These are phyloP conservation scores for Datnioides undecimradiatus DNA, from an alignment of 2,113 vertebrate species.

Conservation along the genomic window DNA sequence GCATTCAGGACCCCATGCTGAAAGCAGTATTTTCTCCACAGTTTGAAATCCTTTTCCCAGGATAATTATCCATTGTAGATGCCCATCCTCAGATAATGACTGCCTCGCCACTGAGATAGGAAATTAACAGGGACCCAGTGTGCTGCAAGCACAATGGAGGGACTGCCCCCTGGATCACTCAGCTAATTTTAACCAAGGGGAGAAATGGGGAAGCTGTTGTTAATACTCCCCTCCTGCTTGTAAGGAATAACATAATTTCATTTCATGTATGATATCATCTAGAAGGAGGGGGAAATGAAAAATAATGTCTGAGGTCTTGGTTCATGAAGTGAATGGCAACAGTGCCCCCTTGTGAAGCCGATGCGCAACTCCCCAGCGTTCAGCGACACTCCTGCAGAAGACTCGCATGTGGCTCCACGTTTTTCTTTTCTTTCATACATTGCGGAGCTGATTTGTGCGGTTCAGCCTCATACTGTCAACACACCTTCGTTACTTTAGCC, in stretches of 20 bases:
- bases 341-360: slow-evolving; percentile 83
- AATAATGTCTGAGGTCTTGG: slow-evolving; percentile 30
- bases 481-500: slow-evolving; percentile 51
- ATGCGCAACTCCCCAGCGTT: slow-evolving; percentile 40
- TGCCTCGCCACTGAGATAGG: slow-evolving; percentile 80
- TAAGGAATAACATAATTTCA: slow-evolving; percentile 78
- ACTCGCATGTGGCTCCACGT: slow-evolving; percentile 39
- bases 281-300: slow-evolving; percentile 59
- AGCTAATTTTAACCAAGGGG: slow-evolving; percentile 75
- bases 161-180: slow-evolving; percentile 70
- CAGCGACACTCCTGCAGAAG: slow-evolving; percentile 14
- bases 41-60: slow-evolving; percentile 80
- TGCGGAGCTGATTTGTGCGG: slow-evolving; percentile 37
- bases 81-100: slow-evolving; percentile 83
- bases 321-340: slow-evolving; percentile 75
- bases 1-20: slow-evolving; percentile 61
- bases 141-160: slow-evolving; percentile 74
- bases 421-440: slow-evolving; percentile 27
- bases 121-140: slow-evolving; percentile 80
- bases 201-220: slow-evolving; percentile 59
- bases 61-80: slow-evolving; percentile 84
- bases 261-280: slow-evolving; percentile 76
- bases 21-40: slow-evolving; percentile 79
- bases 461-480: slow-evolving; percentile 64
- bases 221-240: slow-evolving; percentile 66